phyloP scores from a whole-genome alignment of 2,888 invertebrate species.

The Neoascia interrupta region DNA sequence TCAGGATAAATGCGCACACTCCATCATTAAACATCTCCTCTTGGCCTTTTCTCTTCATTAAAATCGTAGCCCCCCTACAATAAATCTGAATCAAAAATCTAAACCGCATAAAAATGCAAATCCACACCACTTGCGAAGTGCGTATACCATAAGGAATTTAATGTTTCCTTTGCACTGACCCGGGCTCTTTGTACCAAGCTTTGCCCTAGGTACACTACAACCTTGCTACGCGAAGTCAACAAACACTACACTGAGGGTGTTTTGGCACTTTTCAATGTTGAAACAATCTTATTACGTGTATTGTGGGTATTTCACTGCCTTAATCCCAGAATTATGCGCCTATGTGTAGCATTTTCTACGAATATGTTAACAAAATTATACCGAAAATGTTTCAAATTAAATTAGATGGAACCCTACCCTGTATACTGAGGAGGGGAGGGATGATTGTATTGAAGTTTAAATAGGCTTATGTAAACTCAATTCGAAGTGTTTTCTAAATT shows the following conservation, averaged over 20 bases:
- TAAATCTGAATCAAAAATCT: neutral
- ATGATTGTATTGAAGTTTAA: no score
- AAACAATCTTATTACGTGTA: slow-evolving; percentile 4
- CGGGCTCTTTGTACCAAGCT: neutral
- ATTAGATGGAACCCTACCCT: neutral
- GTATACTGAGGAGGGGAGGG: neutral
- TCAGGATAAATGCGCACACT: slow-evolving; percentile 26
- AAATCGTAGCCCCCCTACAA: neutral
- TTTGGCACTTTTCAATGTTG: no score
- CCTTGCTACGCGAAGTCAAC: no score
- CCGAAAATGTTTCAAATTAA: neutral
- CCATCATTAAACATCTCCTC: neutral
- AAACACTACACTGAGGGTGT: no score
- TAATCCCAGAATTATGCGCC: no score
- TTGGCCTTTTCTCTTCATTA: slow-evolving; percentile 10
- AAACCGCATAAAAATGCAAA: slow-evolving; percentile 3
- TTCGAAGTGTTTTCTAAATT: no score
- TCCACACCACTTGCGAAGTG: slow-evolving; percentile 24
- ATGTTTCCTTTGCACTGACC: neutral
- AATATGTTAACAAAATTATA: neutral
- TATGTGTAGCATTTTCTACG: no score
- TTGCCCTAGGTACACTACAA: no score
- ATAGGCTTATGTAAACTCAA: no score
- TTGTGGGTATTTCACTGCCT: no score
- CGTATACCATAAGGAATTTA: slow-evolving; percentile 1